A percentile compares a stretch with the other conserved stretches of the same genome.
Evolutionary conservation across 2,113 vertebrate genomes (phyloP).

Genomic region (Rhodinocichla rosea): DNA sequence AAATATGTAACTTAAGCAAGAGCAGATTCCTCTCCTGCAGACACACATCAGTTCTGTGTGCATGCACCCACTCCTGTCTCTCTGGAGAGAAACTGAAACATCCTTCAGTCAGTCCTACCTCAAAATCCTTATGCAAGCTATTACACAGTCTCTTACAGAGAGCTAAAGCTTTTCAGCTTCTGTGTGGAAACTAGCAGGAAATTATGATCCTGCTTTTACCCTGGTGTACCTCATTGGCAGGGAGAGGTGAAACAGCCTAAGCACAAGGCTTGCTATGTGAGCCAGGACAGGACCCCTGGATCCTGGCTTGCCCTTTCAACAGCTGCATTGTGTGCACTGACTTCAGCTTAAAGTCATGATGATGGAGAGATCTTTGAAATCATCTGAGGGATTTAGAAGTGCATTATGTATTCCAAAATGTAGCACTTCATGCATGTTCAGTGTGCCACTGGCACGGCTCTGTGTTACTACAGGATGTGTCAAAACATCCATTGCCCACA

Average conservation of each 20-base stretch:
- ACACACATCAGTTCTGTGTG: background rate
- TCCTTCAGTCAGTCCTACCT: background rate
- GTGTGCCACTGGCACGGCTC: fast-evolving
- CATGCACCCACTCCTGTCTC: background rate
- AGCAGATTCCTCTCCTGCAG: background rate
- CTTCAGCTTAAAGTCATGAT: background rate
- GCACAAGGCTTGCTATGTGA: background rate
- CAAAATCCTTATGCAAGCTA: background rate
- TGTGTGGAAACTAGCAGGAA: background rate
- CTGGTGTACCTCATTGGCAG: background rate
- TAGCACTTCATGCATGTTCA: background rate
- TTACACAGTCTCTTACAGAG: background rate
- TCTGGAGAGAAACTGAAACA: background rate
- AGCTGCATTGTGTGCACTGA: too few relatives aligned
- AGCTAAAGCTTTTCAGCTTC: background rate
- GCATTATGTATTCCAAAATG: background rate
- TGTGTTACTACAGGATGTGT: background rate
- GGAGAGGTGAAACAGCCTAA: background rate
- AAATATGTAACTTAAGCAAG: background rate
- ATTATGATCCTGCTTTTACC: background rate
- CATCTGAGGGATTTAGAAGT: background rate
- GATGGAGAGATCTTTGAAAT: background rate
- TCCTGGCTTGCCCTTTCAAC: background rate
- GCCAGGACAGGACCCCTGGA: background rate
- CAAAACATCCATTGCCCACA: background rate